Percentiles rank a stretch among this genome's conserved stretches.
phyloP scores from a whole-genome alignment of 2,797 vertebrate genomes.

The Phoxinus dragarum region DNA sequence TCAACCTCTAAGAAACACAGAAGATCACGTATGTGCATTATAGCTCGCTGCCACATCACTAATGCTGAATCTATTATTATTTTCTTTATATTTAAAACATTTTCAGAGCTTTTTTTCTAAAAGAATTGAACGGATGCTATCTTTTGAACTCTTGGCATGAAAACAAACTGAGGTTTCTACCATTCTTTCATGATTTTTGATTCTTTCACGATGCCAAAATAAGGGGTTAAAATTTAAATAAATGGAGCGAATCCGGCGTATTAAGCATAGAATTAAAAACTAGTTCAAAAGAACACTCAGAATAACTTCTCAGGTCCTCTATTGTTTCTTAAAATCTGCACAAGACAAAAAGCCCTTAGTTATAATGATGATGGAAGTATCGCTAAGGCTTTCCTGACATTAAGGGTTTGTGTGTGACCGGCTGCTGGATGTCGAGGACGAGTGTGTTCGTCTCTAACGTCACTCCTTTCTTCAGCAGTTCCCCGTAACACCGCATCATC shows the following conservation, averaged over 20 bases:
- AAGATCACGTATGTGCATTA: too few relatives aligned
- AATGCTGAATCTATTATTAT: too few relatives aligned
- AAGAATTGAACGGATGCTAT: too few relatives aligned
- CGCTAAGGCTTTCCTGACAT: not conserved
- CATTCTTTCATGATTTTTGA: too few relatives aligned
- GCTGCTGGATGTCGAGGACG: not conserved
- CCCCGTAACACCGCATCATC: not conserved
- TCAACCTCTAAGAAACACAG: too few relatives aligned
- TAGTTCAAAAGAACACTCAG: not conserved
- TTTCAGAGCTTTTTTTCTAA: too few relatives aligned
- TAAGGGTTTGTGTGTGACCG: not conserved
- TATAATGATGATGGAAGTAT: not conserved
- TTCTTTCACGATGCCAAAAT: too few relatives aligned
- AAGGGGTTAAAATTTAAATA: not conserved
- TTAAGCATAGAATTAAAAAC: not conserved
- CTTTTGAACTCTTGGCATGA: too few relatives aligned
- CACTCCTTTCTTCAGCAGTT: not conserved
- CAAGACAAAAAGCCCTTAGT: not conserved
- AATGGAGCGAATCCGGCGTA: not conserved
- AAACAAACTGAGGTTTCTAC: too few relatives aligned
- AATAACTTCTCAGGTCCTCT: not conserved
- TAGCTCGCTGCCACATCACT: too few relatives aligned
- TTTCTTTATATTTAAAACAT: too few relatives aligned
- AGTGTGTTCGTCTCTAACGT: not conserved
- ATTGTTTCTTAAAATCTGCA: not conserved